These are phyloP conservation scores for Sturnira hondurensis DNA, from an alignment of 2,113 vertebrate genomes.

Conservation along the genomic window DNA sequence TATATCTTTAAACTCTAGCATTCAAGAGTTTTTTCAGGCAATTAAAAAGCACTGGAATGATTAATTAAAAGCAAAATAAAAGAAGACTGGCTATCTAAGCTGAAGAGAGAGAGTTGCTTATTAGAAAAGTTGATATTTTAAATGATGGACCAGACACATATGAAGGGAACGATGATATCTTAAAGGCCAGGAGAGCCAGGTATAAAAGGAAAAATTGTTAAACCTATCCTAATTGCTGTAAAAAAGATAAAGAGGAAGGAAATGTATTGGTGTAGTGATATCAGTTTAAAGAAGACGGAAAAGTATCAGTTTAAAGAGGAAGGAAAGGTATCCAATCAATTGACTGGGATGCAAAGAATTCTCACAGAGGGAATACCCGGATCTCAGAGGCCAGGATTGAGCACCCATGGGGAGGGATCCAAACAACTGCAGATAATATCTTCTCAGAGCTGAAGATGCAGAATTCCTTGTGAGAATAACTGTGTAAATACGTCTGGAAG, in stretches of 20 bases:
- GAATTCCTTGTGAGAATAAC: background rate
- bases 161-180: background rate
- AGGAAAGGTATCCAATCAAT: background rate
- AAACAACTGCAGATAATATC: background rate
- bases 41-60: background rate
- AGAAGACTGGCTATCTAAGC: background rate
- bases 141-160: background rate
- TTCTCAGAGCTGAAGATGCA: background rate
- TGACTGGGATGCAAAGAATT: background rate
- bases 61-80: conserved; percentile 12
- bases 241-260: background rate
- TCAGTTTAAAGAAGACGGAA: background rate
- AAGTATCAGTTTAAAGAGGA: background rate
- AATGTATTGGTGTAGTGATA: background rate
- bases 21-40: background rate
- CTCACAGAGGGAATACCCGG: background rate
- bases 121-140: conserved; percentile 28
- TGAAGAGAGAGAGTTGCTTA: background rate
- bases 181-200: background rate
- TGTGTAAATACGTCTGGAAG: background rate
- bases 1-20: background rate
- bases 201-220: background rate
- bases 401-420: background rate
- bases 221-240: background rate
- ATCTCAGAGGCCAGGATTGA: background rate